Percentiles rank a stretch among this genome's conserved stretches.
Conservation (phyloP, 2,113 vertebrate genomes). For the Boleophthalmus pectinirostris region DNA sequence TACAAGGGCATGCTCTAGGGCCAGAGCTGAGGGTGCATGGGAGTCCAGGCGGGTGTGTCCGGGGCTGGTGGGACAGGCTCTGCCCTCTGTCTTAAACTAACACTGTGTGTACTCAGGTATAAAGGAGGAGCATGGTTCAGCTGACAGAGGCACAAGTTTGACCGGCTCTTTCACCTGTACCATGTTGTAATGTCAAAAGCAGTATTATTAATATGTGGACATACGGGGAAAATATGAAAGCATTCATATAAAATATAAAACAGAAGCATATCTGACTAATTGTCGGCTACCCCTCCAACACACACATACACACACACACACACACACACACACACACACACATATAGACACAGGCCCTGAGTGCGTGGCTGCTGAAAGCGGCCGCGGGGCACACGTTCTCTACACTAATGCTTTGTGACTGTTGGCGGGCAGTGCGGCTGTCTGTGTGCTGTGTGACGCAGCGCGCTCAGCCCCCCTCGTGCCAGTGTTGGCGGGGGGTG, state of each 20-base stretch:
- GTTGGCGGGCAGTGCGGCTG: constrained; percentile 90
- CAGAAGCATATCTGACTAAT: neutral
- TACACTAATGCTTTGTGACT: constrained; percentile 98
- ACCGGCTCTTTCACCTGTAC: neutral
- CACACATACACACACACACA: neutral
- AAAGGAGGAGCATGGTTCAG: neutral
- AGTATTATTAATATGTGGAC: neutral
- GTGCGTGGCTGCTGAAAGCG: constrained; percentile 80
- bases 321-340: neutral
- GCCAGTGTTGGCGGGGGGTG: constrained; percentile 81
- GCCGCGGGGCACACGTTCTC: constrained; percentile 92
- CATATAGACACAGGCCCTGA: constrained; percentile 24
- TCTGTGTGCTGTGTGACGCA: constrained; percentile 87
- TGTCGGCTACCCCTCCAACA: neutral
- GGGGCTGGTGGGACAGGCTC: constrained; percentile 74
- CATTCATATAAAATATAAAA: neutral
- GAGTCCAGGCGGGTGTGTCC: constrained; percentile 86
- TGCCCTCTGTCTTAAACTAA: constrained; percentile 11
- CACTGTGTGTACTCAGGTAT: neutral
- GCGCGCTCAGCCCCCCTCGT: constrained; percentile 85
- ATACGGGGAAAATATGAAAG: neutral
- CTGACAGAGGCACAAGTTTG: neutral
- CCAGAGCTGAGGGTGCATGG: constrained; percentile 54
- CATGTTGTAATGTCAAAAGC: neutral
- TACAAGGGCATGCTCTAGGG: constrained; percentile 74